A percentile compares a stretch with the other conserved stretches of the same genome.
Evolutionary conservation across 2,797 vertebrate species (phyloP).

Genomic region (Molossus molossus): DNA sequence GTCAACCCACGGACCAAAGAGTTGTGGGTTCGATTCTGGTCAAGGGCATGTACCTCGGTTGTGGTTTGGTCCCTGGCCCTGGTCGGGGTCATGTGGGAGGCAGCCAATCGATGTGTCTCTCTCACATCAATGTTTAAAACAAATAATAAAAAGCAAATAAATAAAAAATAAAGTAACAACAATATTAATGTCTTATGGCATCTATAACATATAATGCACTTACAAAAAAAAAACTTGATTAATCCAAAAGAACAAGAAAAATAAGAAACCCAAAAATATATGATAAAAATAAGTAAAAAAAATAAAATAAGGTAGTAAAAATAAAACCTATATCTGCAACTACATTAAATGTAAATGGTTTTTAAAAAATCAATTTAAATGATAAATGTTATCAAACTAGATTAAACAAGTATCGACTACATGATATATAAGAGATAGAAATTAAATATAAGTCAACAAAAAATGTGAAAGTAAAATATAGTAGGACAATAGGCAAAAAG

Average conservation of each 20-base stretch:
- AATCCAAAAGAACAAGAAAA: slow-evolving; percentile 33
- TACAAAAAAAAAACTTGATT: slow-evolving; percentile 61
- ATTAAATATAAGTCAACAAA: background rate
- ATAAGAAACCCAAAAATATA: background rate
- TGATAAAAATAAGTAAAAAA: background rate
- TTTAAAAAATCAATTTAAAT: slow-evolving; percentile 37
- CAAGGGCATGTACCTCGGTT: too few species aligned
- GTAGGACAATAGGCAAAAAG: background rate
- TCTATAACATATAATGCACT: background rate
- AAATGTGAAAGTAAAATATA: background rate
- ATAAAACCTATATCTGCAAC: slow-evolving; percentile 13
- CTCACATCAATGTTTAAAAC: too few species aligned
- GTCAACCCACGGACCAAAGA: too few species aligned
- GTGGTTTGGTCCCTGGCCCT: too few species aligned
- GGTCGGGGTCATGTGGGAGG: too few species aligned
- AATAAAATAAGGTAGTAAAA: background rate
- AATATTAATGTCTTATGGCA: background rate
- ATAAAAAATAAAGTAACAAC: background rate
- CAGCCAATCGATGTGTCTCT: too few species aligned
- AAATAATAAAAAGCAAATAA: too few species aligned
- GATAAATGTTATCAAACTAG: background rate
- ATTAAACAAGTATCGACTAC: background rate
- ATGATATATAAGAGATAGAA: background rate
- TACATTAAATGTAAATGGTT: background rate
- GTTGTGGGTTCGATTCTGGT: too few species aligned